Base-by-base conservation (phyloP, 1,140 invertebrate genomes). In the Bradynema listronoti region DNA sequence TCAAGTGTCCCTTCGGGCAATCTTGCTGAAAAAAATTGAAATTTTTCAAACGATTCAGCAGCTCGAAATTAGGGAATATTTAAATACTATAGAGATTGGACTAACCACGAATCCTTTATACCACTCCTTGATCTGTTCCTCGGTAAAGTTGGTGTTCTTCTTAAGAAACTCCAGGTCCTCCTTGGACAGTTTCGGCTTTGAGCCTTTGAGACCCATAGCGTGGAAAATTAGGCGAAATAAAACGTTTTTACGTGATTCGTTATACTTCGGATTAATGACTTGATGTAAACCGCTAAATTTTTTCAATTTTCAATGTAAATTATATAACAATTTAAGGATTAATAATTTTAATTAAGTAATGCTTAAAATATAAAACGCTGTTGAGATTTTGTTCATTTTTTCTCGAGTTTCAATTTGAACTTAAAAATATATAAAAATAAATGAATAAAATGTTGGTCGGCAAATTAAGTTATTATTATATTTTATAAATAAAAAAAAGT, bases 81-180 rank as follows among this genome's bases (percentile, higher is more conserved):
- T 39, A 39, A 39, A 39, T 11, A 19, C 19, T 39, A 19, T 39
- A n/a, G n/a, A n/a, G n/a, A n/a, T n/a, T n/a, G n/a, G 25, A 78
- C 78, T 77, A 53, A 78, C 77, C 66, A 80, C 69, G 56, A 78
- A 78, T 56, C 78, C 77, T 54, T 93, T 94, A 80, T 94, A 94
- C 91, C 91, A 95, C 82, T 94, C 91, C 80, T 92, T 93, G 80
- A 94, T 94, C 68, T 91, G 92, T 58, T 88, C 88, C 81, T 94
- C 91, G 74, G 92, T 90, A 79, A 94, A 95, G 72, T 89, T 85
- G 9, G 73, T 72, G 79, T 91, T 89, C 43, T 87, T 86, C 80
- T 93, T 94, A 56, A 94, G 85, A 80, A 93, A 94, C 77, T 93
- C 90, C 87, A 94, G 88, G 79, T 94, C 91, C 79, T 93, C 90